phyloP scores from a whole-genome alignment of 2,113 vertebrate species.

The Nicator chloris region DNA sequence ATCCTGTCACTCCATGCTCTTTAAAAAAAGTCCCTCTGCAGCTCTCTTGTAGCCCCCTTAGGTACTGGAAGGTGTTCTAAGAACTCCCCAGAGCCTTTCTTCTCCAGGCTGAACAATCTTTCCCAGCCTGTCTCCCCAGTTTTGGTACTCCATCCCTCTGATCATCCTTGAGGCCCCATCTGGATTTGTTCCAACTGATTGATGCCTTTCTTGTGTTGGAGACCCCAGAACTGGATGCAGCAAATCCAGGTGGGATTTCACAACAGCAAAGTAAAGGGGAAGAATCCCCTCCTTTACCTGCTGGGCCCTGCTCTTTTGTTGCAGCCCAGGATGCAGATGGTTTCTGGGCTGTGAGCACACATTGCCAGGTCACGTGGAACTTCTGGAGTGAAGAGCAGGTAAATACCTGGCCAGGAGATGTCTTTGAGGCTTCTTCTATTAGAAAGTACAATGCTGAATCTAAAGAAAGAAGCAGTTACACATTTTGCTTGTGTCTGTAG shows the following conservation, averaged over 20 bases:
- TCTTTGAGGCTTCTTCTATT: background rate
- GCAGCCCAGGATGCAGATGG: background rate
- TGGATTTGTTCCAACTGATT: background rate
- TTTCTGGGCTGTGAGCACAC: background rate
- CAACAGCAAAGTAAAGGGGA: background rate
- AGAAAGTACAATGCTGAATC: background rate
- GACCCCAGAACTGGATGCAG: background rate
- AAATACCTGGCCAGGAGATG: background rate
- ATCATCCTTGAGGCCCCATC: background rate
- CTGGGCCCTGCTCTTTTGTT: background rate
- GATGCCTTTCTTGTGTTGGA: background rate
- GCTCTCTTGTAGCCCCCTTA: background rate
- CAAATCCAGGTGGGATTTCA: background rate
- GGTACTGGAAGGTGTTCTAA: no score
- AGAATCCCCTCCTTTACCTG: background rate
- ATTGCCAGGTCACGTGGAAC: accelerated
- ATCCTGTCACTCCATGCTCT: background rate
- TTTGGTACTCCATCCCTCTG: background rate
- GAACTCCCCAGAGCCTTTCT: background rate
- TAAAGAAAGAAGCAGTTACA: background rate
- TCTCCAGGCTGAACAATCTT: background rate
- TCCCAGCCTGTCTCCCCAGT: background rate
- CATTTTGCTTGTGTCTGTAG: background rate
- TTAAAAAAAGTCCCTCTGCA: background rate
- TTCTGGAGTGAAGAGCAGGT: background rate